Conservation (phyloP, 2,113 vertebrate species). For the Percopsis transmontana region DNA sequence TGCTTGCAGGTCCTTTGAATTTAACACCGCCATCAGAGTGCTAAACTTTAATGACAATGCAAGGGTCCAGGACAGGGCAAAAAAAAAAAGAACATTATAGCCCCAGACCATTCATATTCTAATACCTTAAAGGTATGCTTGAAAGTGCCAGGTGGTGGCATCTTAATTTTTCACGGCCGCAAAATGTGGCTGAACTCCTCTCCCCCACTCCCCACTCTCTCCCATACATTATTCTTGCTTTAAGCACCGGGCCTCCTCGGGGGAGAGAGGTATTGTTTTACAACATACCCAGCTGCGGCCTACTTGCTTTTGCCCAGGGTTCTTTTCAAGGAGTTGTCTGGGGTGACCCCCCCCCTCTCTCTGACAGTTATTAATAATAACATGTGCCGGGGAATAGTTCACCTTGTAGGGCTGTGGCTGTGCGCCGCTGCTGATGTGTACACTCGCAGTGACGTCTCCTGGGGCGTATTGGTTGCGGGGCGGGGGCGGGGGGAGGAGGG, state of each 20-base stretch:
- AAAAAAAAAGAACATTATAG: slow-evolving; percentile 31
- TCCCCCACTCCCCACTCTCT: slow-evolving; percentile 23
- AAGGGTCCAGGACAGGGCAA: background rate
- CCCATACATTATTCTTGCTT: slow-evolving; percentile 75
- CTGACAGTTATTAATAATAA: slow-evolving; percentile 82
- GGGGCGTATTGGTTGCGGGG: slow-evolving; percentile 10
- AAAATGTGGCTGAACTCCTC: slow-evolving; percentile 44
- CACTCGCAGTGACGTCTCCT: slow-evolving; percentile 38
- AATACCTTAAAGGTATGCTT: slow-evolving; percentile 58
- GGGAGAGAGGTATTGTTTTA: slow-evolving; percentile 70
- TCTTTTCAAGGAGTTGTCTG: slow-evolving; percentile 74
- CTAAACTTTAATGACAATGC: slow-evolving; percentile 39
- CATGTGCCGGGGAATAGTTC: slow-evolving; percentile 72
- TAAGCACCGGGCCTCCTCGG: slow-evolving; percentile 63
- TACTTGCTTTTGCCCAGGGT: slow-evolving; percentile 70
- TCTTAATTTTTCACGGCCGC: slow-evolving; percentile 72
- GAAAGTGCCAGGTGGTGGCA: slow-evolving; percentile 70
- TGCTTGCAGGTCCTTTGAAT: slow-evolving; percentile 22
- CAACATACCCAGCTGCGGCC: slow-evolving; percentile 69
- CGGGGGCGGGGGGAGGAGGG: slow-evolving; percentile 4
- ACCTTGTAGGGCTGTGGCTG: slow-evolving; percentile 70
- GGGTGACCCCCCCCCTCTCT: slow-evolving; percentile 69
- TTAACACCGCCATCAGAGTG: slow-evolving; percentile 31
- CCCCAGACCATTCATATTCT: slow-evolving; percentile 42
- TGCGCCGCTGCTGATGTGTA: slow-evolving; percentile 39